Percentiles rank a stretch among this genome's conserved stretches.
These are phyloP conservation scores for Apodemia duryi DNA, from an alignment of 2,888 invertebrate genomes.

Conservation along the genomic window DNA sequence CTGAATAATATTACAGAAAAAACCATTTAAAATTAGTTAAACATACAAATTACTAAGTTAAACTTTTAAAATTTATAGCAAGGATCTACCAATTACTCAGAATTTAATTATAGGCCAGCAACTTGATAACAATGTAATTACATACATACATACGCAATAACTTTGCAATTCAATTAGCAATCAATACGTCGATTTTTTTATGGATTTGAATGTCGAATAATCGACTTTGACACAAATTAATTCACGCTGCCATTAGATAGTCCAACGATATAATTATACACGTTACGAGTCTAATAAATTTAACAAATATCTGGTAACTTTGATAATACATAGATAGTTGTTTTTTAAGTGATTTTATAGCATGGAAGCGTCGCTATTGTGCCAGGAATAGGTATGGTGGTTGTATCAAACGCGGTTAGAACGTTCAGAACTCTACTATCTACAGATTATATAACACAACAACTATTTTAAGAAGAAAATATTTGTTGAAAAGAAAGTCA, in stretches of 20 bases:
- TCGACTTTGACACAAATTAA: not conserved
- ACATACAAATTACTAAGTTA: constrained; percentile 1
- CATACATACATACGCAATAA: constrained; percentile 4
- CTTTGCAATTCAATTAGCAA: constrained; percentile 10
- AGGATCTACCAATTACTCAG: constrained; percentile 5
- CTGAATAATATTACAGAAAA: too few relatives aligned
- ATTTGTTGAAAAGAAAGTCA: too few relatives aligned
- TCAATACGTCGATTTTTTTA: constrained; percentile 6
- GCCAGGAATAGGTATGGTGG: too few relatives aligned
- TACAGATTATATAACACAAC: too few relatives aligned
- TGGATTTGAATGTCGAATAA: not conserved
- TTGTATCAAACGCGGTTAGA: too few relatives aligned
- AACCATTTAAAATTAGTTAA: not conserved
- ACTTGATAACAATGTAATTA: not conserved
- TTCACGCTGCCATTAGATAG: not conserved
- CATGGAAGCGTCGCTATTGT: too few relatives aligned
- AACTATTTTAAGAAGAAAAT: too few relatives aligned
- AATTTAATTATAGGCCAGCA: not conserved
- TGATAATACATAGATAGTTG: too few relatives aligned
- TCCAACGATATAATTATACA: not conserved
- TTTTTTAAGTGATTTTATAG: too few relatives aligned
- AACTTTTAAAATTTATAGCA: not conserved
- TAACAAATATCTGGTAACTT: too few relatives aligned
- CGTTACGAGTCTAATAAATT: too few relatives aligned
- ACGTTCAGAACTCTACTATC: too few relatives aligned